Evolutionary conservation across 1,140 invertebrate species (phyloP).

Genomic region (Chionoecetes opilio): DNA sequence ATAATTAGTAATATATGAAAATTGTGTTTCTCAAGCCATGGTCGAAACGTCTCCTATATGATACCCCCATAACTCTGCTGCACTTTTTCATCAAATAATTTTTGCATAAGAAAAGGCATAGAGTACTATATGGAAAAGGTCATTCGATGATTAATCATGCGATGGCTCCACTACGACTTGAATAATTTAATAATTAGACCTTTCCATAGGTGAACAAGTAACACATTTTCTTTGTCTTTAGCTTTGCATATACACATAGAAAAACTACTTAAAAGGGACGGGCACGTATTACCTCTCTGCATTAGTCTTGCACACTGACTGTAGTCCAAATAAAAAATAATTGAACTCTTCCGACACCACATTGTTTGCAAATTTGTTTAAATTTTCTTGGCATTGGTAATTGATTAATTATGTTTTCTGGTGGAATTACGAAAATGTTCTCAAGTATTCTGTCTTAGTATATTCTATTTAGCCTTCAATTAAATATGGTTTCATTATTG

Average conservation of each 20-base stretch:
- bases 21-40: neutral
- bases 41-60: too few relatives aligned
- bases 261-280: conserved; percentile 5
- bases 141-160: neutral
- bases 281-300: neutral
- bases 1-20: neutral
- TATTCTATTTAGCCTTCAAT: too few relatives aligned
- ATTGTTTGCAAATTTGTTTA: too few relatives aligned
- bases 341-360: neutral
- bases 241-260: conserved; percentile 29
- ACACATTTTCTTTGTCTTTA: neutral
- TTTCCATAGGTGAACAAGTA: conserved; percentile 1
- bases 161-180: neutral
- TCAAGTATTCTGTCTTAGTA: too few relatives aligned
- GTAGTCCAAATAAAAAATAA: neutral
- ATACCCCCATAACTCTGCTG: too few relatives aligned
- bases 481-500: too few relatives aligned
- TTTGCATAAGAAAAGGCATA: neutral
- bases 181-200: conserved; percentile 22
- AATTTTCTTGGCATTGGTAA: too few relatives aligned
- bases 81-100: neutral
- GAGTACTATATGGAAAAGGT: too few relatives aligned
- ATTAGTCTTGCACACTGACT: neutral
- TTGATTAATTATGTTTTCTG: too few relatives aligned
- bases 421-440: too few relatives aligned